Percentiles rank a stretch among this genome's conserved stretches.
Conservation (phyloP, 2,888 invertebrate species). For the Gymnosoma rotundatum region DNA sequence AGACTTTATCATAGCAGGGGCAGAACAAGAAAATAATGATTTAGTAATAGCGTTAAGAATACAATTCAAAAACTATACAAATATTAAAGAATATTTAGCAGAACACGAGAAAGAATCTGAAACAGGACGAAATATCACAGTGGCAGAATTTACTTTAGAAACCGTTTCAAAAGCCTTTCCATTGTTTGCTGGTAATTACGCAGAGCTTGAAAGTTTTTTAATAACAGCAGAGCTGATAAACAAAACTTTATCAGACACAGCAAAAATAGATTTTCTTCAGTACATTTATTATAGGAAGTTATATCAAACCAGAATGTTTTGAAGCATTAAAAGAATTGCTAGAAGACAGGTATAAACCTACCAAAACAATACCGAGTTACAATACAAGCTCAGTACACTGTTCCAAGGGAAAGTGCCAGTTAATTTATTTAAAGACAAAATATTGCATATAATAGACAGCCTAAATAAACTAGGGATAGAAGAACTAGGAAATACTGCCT, state of each 20-base stretch:
- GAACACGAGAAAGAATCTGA: no score
- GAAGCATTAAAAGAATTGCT: neutral
- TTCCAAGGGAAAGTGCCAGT: constrained; percentile 1
- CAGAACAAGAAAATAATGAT: no score
- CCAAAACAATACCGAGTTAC: constrained; percentile 7
- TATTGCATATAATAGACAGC: neutral
- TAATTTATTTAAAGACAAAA: neutral
- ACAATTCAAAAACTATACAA: no score
- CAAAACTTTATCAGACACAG: neutral
- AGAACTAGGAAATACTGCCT: no score
- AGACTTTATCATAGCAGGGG: no score
- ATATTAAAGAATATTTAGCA: no score
- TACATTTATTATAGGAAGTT: constrained; percentile 11
- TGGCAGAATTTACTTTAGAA: constrained; percentile 5
- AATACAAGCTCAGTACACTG: neutral
- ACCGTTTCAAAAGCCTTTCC: neutral
- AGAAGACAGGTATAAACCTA: neutral
- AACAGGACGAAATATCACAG: neutral
- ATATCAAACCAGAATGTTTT: constrained; percentile 3
- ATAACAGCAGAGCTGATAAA: constrained; percentile 1
- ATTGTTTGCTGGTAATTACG: neutral
- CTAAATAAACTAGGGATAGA: neutral
- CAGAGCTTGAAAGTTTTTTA: constrained; percentile 4
- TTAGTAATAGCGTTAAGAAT: no score
- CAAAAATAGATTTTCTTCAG: constrained; percentile 1